phyloP scores from a whole-genome alignment of 2,113 vertebrate species.

The Myxocyprinus asiaticus region DNA sequence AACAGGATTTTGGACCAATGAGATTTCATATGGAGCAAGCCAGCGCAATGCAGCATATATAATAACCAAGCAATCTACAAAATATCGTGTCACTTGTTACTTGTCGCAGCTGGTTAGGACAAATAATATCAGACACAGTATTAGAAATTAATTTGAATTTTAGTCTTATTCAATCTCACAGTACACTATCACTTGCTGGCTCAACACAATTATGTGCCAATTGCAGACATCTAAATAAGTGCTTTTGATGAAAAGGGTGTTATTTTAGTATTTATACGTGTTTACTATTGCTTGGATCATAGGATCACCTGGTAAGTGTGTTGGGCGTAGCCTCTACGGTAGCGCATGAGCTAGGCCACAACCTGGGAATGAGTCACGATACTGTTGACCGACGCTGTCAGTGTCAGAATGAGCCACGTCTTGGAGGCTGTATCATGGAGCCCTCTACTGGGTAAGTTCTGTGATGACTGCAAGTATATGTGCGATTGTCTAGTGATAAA shows the following conservation, averaged over 20 bases:
- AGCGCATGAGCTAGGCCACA: conserved; percentile 93
- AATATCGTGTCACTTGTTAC: too few species aligned
- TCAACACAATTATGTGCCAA: too few species aligned
- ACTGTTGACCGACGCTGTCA: conserved; percentile 70
- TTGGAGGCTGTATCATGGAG: conserved; percentile 93
- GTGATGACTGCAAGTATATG: background rate
- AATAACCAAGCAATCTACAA: too few species aligned
- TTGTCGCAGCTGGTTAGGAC: too few species aligned
- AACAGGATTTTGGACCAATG: too few species aligned
- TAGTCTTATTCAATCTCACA: too few species aligned
- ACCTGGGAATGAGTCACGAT: conserved; percentile 89
- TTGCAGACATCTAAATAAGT: too few species aligned
- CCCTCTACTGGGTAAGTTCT: conserved; percentile 81
- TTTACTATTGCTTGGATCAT: conserved; percentile 7
- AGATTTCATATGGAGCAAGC: too few species aligned
- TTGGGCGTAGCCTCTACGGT: conserved; percentile 87
- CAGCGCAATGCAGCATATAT: too few species aligned
- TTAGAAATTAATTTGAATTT: too few species aligned
- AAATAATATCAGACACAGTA: too few species aligned
- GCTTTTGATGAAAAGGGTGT: background rate
- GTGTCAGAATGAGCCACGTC: conserved; percentile 76
- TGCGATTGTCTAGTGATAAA: background rate
- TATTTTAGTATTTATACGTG: background rate
- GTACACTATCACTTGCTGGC: too few species aligned
- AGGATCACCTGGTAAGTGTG: conserved; percentile 88